Evolutionary conservation across 2,888 invertebrate genomes (phyloP).

Genomic region (Spicauda simplicius): DNA sequence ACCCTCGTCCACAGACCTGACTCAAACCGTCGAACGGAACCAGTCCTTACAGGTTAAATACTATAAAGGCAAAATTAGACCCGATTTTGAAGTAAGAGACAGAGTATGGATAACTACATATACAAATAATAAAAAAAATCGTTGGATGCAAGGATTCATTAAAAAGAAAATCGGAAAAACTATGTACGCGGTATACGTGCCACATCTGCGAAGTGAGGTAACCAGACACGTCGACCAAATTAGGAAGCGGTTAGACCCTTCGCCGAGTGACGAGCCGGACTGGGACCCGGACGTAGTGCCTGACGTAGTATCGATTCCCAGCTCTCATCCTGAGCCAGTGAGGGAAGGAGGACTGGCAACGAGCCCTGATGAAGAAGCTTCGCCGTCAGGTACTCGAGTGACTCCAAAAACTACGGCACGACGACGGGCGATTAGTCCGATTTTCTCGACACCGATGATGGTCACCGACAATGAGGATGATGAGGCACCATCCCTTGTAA

Average conservation of each 20-base stretch:
- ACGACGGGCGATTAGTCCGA: too few relatives aligned
- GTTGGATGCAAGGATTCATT: slow-evolving; percentile 34
- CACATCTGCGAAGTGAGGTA: slow-evolving; percentile 9
- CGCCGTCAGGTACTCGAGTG: not conserved
- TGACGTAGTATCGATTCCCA: not conserved
- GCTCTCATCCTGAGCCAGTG: not conserved
- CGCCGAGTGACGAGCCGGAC: not conserved
- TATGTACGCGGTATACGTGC: slow-evolving; percentile 11
- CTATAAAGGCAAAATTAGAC: not conserved
- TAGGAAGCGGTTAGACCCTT: not conserved
- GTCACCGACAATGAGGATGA: too few relatives aligned
- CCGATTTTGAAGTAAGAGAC: slow-evolving; percentile 4
- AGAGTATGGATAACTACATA: not conserved
- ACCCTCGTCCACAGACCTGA: not conserved
- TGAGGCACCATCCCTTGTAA: too few relatives aligned
- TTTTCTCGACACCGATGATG: too few relatives aligned
- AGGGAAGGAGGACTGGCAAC: not conserved
- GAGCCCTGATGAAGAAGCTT: too few relatives aligned
- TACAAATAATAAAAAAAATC: slow-evolving; percentile 29
- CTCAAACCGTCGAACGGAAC: slow-evolving; percentile 19
- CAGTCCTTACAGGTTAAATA: slow-evolving; percentile 34
- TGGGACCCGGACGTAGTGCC: too few relatives aligned
- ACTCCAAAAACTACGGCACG: too few relatives aligned
- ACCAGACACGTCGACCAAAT: slow-evolving; percentile 26
- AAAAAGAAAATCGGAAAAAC: slow-evolving; percentile 30